Base-by-base conservation (phyloP, 2,888 invertebrate species). In the Agrilus biguttatus region DNA sequence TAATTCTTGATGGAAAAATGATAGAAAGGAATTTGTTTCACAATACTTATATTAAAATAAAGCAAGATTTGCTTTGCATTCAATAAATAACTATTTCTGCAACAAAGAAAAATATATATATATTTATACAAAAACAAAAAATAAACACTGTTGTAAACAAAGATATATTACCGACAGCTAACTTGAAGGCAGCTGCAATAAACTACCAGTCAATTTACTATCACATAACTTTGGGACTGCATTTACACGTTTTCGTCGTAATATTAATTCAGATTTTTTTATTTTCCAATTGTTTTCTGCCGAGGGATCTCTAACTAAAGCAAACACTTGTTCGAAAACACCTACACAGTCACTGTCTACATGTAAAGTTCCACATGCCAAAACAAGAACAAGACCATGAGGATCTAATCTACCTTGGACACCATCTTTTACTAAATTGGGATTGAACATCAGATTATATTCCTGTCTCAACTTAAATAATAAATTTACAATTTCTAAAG, bases 271-370 rank as follows among this genome's bases (percentile, higher is more conserved):
- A 8, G 71, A 68, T n/a, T 65, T 70, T 57, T 78, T 80, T 17
- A 80, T 72, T 61, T 78, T 80, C 77, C 78, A 82, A 55, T 77
- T 78, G 55, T 79, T 77, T n/a, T 71, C 66, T 23, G 66, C 60
- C 40, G 64, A 67, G 0, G 80, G 79, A 58, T 81, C 80, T 46
- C 74, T 68, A 17, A 77, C 65, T 35, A 82, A 61, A 2, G 74
- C 75, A 62, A 81, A 80, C 37, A 70, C 64, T 53, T 79, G 77
- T 55, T 80, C 79, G 57, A 80, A 82, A 28, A 78, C 62, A 2
- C 81, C 82, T 1, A 75, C 69, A 49, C 71, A 71, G 23, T 63
- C 60, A 5, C 62, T 51, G 12, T 59, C 58, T 4, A 67, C 61
- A 55, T 81, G 80, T 32, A 81, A 55, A 0, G 78, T 78, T 14